Conservation (phyloP, 1,140 invertebrate genomes). For the Cyrtorhinus lividipennis region DNA sequence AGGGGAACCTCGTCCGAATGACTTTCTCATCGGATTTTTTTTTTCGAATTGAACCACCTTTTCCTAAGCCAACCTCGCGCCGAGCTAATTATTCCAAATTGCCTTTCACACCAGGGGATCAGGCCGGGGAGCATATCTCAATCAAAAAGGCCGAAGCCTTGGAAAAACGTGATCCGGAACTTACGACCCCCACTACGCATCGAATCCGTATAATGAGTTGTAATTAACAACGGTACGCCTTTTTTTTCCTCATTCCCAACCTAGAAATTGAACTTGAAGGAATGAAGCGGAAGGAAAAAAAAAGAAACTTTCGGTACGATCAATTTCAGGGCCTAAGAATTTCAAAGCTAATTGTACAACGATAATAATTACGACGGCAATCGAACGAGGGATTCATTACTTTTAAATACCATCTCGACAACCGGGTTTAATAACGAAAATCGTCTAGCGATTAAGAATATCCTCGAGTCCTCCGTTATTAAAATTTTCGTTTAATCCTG, state of each 20-base stretch:
- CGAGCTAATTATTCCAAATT: constrained; percentile 6
- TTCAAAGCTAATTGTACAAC: not conserved
- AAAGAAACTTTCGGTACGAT: not conserved
- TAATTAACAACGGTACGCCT: not conserved
- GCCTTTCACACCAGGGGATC: constrained; percentile 7
- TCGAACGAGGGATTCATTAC: constrained; percentile 2
- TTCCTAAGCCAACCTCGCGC: not conserved
- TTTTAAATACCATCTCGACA: not conserved
- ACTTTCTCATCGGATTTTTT: too few species aligned
- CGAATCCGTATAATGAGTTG: not conserved
- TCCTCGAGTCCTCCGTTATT: not conserved
- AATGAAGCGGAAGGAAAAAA: too few species aligned
- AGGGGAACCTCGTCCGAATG: too few species aligned
- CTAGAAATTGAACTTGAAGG: too few species aligned
- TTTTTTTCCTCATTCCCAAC: not conserved
- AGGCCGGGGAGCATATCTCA: not conserved
- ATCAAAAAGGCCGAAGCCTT: not conserved
- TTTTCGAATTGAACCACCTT: too few species aligned
- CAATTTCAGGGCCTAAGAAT: not conserved
- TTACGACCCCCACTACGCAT: not conserved
- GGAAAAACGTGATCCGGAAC: constrained; percentile 5
- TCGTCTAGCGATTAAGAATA: not conserved
- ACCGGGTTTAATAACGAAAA: not conserved
- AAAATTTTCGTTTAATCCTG: not conserved
- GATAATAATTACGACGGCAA: not conserved